Percentiles rank a stretch among this genome's conserved stretches.
Conservation (phyloP, 1,140 invertebrate species). For the Drosophila ananassae region DNA sequence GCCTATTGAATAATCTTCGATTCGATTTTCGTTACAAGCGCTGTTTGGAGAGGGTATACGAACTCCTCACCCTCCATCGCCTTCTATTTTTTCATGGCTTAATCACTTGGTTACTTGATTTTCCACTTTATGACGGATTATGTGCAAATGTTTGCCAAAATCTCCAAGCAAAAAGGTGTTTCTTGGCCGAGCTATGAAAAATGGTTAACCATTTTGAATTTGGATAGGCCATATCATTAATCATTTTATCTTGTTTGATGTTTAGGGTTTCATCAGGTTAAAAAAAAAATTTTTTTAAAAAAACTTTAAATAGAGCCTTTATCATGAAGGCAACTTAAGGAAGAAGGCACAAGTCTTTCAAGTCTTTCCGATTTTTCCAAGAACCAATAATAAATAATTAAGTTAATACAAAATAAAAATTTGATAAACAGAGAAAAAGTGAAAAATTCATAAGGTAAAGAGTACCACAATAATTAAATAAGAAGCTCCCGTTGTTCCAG, state of each 20-base stretch:
- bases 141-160: constrained; percentile 65
- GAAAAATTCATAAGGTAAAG: too few relatives aligned
- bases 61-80: constrained; percentile 1
- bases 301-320: too few relatives aligned
- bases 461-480: too few relatives aligned
- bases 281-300: too few relatives aligned
- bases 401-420: too few relatives aligned
- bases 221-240: constrained; percentile 42
- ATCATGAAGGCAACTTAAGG: too few relatives aligned
- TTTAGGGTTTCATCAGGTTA: too few relatives aligned
- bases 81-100: constrained; percentile 41
- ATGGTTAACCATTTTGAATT: constrained; percentile 12
- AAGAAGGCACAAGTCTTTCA: too few relatives aligned
- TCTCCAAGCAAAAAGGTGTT: constrained; percentile 44
- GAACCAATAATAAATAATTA: too few relatives aligned
- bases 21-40: constrained; percentile 64
- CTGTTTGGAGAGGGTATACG: constrained; percentile 15
- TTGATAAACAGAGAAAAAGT: too few relatives aligned
- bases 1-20: constrained; percentile 76
- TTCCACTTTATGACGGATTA: constrained; percentile 79
- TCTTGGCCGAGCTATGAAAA: constrained; percentile 44
- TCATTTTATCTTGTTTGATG: constrained; percentile 1
- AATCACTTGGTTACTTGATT: constrained; percentile 78
- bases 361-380: too few relatives aligned
- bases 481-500: too few relatives aligned